These are phyloP conservation scores for Boleophthalmus pectinirostris DNA, from an alignment of 2,113 vertebrate species.

Conservation along the genomic window DNA sequence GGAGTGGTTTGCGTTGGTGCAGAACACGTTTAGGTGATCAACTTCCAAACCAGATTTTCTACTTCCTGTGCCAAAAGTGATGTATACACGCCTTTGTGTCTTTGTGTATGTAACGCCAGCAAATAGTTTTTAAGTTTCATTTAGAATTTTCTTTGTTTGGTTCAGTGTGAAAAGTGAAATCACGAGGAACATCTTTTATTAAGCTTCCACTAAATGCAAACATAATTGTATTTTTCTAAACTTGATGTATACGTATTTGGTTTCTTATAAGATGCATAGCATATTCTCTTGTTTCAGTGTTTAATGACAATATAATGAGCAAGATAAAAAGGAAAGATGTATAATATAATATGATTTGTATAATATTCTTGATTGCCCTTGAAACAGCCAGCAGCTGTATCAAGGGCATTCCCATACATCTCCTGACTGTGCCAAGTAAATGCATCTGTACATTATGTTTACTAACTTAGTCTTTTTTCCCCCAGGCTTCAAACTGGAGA, in stretches of 20 bases:
- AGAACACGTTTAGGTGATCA: not conserved
- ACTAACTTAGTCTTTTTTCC: not conserved
- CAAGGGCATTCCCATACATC: not conserved
- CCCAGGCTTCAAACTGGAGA: constrained; percentile 74
- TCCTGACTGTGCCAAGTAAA: not conserved
- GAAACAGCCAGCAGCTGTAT: not conserved
- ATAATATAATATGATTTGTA: not conserved
- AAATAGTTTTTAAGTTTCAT: not conserved
- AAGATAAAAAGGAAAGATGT: not conserved
- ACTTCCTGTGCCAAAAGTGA: constrained; percentile 48
- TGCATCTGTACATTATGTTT: not conserved
- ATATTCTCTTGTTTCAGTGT: not conserved
- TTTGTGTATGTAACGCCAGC: not conserved
- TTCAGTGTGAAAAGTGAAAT: not conserved
- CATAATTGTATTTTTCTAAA: no score
- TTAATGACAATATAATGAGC: not conserved
- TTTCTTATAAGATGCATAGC: no score
- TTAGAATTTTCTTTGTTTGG: not conserved
- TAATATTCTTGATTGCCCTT: not conserved
- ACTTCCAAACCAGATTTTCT: constrained; percentile 55
- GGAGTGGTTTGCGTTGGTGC: not conserved
- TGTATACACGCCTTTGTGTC: not conserved
- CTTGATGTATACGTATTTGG: no score
- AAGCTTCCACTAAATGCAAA: not conserved
- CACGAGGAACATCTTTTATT: no score